Base-by-base conservation (phyloP, 2,113 vertebrate genomes). In the Chroicocephalus ridibundus region DNA sequence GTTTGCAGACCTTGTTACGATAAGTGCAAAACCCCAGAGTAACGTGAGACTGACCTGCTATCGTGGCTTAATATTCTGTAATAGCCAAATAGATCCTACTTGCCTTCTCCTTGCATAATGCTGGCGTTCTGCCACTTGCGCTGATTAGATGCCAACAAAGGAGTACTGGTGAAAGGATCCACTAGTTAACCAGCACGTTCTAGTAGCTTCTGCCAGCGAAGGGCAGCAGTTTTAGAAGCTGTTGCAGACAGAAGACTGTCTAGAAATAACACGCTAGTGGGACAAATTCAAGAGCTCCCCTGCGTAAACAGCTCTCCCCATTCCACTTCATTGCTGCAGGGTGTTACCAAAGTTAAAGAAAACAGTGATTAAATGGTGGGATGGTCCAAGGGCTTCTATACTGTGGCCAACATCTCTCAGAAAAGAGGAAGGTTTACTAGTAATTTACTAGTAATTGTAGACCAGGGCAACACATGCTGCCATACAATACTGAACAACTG, bases 11-110 rank as follows among this genome's bases (percentile, higher is more conserved):
- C 25, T 93, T 61, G n/a, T 71, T 75, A 31, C 1, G 6, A 1
- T 5, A 65, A 36, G 29, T 20, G 38, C 17, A 84, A 46, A 77
- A 66, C 3, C 36, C 34, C n/a, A 4, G 18, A 57, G 36, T 16
- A 36, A 27, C 0, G 0, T 1, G 6, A 61, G 34, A 26, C 42
- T 52, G 66, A 77, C 44, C 42, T 36, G 44, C 82, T 60, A 3
- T 15, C 1, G 1, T 4, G 22, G 27, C 47, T 71, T 51, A 17
- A 15, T 24, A 3, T 27, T 81, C 68, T 44, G 8, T 10, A 17
- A 31, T 2, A 64, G 44, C n/a, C 62, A 64, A 13, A 68, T 1
- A 42, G 42, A 69, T 55, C 49, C 54, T 32, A 5, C 51, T 21
- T 52, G 15, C 54, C 49, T 81, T 44, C 34, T 4, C 77, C n/a